phyloP scores from a whole-genome alignment of 2,888 invertebrate species.

The Dryococelus australis region DNA sequence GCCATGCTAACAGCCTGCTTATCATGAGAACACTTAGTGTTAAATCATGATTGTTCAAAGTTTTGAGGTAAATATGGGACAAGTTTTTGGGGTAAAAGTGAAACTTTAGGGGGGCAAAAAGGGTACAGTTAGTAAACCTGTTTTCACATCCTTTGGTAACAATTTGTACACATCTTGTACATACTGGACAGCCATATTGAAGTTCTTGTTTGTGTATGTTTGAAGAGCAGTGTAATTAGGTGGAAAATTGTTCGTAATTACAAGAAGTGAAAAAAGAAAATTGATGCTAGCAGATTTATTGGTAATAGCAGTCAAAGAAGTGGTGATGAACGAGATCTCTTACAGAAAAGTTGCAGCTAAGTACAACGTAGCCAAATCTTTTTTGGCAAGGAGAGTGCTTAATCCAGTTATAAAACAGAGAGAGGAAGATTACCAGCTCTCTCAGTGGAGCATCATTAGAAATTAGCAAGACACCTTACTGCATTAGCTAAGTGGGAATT shows the following conservation, averaged over 20 bases:
- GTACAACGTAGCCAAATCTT: not conserved
- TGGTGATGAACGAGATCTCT: not conserved
- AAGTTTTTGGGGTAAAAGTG: not conserved
- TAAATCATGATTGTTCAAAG: too few species aligned
- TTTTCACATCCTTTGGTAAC: not conserved
- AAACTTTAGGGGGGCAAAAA: not conserved
- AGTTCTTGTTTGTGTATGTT: not conserved
- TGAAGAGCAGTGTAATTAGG: not conserved
- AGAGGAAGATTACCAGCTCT: not conserved
- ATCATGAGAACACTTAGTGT: too few species aligned
- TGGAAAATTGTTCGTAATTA: too few species aligned
- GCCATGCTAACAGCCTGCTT: too few species aligned
- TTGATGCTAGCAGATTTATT: too few species aligned
- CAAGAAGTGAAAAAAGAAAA: too few species aligned
- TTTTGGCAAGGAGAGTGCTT: not conserved
- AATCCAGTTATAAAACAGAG: not conserved
- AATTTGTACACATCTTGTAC: not conserved
- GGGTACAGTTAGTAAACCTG: not conserved
- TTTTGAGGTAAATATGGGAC: not conserved
- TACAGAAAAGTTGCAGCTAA: not conserved
- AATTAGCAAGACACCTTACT: not conserved
- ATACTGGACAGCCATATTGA: not conserved
- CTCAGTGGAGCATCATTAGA: not conserved
- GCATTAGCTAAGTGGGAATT: constrained; percentile 1
- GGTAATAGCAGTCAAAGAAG: not conserved